Evolutionary conservation across 92 coral and sea anemone genomes (phyloP).

Genomic region (Phymanthus crucifer): DNA sequence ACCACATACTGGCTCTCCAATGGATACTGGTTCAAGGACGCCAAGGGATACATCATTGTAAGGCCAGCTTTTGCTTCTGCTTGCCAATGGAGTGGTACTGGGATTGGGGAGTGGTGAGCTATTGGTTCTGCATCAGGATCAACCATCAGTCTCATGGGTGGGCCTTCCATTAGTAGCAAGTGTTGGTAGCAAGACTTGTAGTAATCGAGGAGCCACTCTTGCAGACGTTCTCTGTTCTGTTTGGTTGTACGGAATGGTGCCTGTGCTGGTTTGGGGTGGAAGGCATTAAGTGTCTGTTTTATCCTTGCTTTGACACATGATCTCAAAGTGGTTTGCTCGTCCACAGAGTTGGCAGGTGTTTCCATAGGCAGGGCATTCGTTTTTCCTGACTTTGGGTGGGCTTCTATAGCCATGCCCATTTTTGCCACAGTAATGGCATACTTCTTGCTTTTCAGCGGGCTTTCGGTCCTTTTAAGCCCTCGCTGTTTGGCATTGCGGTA

Average conservation of each 20-base stretch:
- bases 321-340: no score
- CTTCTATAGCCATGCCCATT: no score
- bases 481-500: no score
- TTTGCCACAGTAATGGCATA: no score
- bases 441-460: no score
- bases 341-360: no score
- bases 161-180: conserved; percentile 55
- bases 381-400: no score
- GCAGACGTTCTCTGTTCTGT: conserved; percentile 30
- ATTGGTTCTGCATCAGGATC: conserved; percentile 55
- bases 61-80: conserved; percentile 50
- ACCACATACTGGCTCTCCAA: conserved; percentile 52
- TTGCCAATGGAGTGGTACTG: conserved; percentile 70
- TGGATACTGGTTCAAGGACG: conserved; percentile 48
- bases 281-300: no score
- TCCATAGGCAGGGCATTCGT: no score
- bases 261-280: background rate
- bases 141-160: conserved; percentile 49
- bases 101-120: conserved; percentile 65
- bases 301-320: no score
- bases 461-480: no score
- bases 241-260: background rate
- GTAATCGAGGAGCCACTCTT: conserved; percentile 57
- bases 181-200: conserved; percentile 60
- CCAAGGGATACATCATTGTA: conserved; percentile 56